phyloP scores from a whole-genome alignment of 2,797 vertebrate species.

The Propithecus deckenii region DNA sequence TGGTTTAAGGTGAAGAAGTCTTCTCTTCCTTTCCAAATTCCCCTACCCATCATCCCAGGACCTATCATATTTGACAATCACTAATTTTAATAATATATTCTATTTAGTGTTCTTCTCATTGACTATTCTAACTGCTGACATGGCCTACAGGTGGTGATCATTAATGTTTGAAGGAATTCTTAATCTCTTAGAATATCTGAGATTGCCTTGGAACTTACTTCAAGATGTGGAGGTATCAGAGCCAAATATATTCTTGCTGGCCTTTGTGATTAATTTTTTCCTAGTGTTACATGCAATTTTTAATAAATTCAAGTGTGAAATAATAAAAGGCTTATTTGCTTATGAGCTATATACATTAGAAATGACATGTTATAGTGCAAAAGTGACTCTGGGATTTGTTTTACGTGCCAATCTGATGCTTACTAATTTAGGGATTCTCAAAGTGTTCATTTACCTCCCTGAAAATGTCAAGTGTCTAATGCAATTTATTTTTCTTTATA shows the following conservation, averaged over 20 bases:
- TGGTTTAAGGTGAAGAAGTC: not conserved
- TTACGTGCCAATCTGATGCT: not conserved
- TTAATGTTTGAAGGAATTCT: not conserved
- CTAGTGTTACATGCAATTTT: not conserved
- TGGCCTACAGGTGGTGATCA: not conserved
- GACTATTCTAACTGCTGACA: not conserved
- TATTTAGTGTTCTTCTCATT: not conserved
- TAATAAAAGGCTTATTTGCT: not conserved
- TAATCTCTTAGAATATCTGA: not conserved
- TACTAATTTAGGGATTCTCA: not conserved
- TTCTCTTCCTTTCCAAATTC: not conserved
- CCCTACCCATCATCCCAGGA: not conserved
- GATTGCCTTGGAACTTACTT: not conserved
- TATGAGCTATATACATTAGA: not conserved
- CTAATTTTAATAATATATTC: not conserved
- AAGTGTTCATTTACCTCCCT: not conserved
- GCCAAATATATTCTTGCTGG: not conserved
- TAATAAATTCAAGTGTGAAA: not conserved
- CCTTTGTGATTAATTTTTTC: not conserved
- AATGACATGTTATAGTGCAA: not conserved
- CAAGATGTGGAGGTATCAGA: not conserved
- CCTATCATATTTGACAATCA: not conserved
- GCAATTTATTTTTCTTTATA: not conserved
- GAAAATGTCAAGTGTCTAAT: constrained; percentile 20
- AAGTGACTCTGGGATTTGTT: not conserved